Evolutionary conservation across 2,797 vertebrate genomes (phyloP).

Genomic region (Clarias pachynema): DNA sequence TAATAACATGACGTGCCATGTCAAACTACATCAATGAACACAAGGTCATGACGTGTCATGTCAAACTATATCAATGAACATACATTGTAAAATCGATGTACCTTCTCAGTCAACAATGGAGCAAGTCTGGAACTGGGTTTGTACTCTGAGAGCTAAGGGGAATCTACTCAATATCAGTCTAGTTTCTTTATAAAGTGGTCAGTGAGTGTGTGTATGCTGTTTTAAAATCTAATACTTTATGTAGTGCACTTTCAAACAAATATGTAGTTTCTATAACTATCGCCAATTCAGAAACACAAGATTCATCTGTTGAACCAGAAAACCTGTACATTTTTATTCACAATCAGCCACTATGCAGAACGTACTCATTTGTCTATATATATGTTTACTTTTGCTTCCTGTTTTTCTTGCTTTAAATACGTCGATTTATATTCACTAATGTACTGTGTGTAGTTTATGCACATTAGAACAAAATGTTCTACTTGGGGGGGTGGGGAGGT

Average conservation of each 20-base stretch:
- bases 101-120: background rate
- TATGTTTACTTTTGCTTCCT: too few relatives aligned
- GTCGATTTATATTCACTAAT: background rate
- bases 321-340: background rate
- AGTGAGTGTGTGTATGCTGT: too few relatives aligned
- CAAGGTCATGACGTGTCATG: too few relatives aligned
- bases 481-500: background rate
- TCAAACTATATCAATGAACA: background rate
- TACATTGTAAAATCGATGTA: background rate
- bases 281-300: background rate
- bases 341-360: background rate
- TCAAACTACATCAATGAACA: background rate
- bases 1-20: background rate
- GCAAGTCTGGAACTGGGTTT: background rate
- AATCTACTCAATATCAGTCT: background rate
- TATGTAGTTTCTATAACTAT: background rate
- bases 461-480: constrained; percentile 37
- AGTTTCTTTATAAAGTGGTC: background rate
- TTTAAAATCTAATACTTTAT: background rate
- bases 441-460: background rate
- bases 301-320: background rate
- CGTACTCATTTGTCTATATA: background rate
- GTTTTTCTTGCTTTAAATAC: too few relatives aligned
- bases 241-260: background rate
- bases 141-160: background rate